Conservation (phyloP, 2,113 vertebrate genomes). For the Puffinus mauretanicus region DNA sequence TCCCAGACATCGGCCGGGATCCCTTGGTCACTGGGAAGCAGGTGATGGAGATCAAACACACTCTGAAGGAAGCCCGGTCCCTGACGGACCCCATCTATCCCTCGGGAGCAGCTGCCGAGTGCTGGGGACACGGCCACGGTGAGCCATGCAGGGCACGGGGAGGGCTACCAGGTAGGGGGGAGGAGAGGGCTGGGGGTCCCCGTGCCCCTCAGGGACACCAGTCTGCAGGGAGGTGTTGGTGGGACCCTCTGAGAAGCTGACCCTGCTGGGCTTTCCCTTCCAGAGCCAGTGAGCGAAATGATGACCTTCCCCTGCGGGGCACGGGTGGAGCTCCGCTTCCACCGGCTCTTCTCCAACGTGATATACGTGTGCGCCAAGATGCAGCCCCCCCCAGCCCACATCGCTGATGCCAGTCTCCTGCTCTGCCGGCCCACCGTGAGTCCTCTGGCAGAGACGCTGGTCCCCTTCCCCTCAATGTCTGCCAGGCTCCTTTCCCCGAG, state of each 20-base stretch:
- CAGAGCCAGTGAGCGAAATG: slow-evolving; percentile 68
- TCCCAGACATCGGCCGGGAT: slow-evolving; percentile 82
- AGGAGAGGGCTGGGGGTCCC: not conserved
- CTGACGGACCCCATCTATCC: slow-evolving; percentile 77
- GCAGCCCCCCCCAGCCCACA: slow-evolving; percentile 2
- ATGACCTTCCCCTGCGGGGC: slow-evolving; percentile 75
- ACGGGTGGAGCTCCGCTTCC: slow-evolving; percentile 77
- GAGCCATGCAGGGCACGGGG: not conserved
- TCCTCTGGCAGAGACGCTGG: not conserved
- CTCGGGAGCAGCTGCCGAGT: slow-evolving; percentile 58
- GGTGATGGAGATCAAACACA: slow-evolving; percentile 88
- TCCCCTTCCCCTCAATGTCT: not conserved
- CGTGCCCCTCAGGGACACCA: rapidly evolving
- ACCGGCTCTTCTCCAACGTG: slow-evolving; percentile 82
- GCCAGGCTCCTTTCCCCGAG: not conserved
- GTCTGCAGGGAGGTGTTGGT: not conserved
- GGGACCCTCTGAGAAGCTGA: not conserved
- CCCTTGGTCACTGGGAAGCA: slow-evolving; percentile 82
- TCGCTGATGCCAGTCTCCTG: slow-evolving; percentile 68
- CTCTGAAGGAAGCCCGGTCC: slow-evolving; percentile 82
- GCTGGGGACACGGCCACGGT: slow-evolving; percentile 77
- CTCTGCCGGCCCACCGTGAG: slow-evolving; percentile 76
- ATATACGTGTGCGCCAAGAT: slow-evolving; percentile 77
- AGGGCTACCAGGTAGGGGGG: no score
- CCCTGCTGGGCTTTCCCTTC: not conserved